Conservation (phyloP, 1,140 invertebrate genomes). For the Manduca sexta region DNA sequence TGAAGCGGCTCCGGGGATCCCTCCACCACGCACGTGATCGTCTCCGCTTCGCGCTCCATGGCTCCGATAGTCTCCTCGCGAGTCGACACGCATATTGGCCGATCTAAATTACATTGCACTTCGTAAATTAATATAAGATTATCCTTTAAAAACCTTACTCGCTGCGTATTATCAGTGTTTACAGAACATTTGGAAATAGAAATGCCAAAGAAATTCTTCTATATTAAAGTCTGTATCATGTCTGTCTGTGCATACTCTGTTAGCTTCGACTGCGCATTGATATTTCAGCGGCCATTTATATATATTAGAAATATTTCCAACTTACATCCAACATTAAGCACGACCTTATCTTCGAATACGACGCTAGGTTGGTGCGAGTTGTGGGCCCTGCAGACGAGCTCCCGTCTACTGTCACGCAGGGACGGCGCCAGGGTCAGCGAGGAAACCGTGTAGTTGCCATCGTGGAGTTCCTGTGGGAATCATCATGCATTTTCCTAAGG, state of each 20-base stretch:
- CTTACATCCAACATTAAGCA: slow-evolving; percentile 54
- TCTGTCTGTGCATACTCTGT: too few species aligned
- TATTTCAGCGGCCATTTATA: too few species aligned
- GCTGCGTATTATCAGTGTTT: too few species aligned
- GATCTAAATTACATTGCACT: slow-evolving; percentile 32
- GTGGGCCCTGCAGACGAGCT: slow-evolving; percentile 45
- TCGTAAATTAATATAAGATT: too few species aligned
- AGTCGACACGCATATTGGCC: slow-evolving; percentile 36
- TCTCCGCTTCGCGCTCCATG: slow-evolving; percentile 36
- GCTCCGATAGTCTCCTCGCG: slow-evolving; percentile 37
- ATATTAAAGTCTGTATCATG: too few species aligned
- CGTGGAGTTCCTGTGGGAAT: slow-evolving; percentile 45
- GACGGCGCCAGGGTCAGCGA: slow-evolving; percentile 55
- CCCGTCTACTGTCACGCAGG: slow-evolving; percentile 34
- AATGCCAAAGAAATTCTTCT: too few species aligned
- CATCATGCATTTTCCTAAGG: too few species aligned
- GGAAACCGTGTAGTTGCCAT: slow-evolving; percentile 60
- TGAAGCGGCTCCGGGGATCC: slow-evolving; percentile 45
- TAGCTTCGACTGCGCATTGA: too few species aligned
- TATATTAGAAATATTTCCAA: too few species aligned
- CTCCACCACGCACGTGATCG: slow-evolving; percentile 42
- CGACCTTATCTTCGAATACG: slow-evolving; percentile 49
- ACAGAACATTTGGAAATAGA: too few species aligned
- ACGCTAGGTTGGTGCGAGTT: slow-evolving; percentile 41
- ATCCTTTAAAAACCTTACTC: too few species aligned